Percentiles rank a stretch among this genome's conserved stretches.
These are phyloP conservation scores for Leucophora obtusa DNA, from an alignment of 2,888 invertebrate species.

Conservation along the genomic window DNA sequence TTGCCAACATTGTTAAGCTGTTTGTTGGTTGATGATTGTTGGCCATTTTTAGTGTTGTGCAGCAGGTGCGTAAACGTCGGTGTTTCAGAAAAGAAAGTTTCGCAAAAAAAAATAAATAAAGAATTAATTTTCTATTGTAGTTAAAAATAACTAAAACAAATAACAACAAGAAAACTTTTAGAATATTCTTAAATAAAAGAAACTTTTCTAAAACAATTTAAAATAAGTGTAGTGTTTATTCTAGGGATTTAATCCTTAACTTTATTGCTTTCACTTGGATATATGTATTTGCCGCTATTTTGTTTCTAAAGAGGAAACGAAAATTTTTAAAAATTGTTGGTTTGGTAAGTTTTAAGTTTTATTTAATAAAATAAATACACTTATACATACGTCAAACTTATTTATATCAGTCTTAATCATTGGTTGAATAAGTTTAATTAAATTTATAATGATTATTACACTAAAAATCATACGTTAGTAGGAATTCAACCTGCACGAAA, in stretches of 20 bases:
- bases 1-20: constrained; percentile 49
- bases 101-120: constrained; percentile 13
- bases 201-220: not conserved
- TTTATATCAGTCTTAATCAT: too few species aligned
- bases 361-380: too few species aligned
- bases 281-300: constrained; percentile 27
- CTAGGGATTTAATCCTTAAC: not conserved
- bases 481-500: not conserved
- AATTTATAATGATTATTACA: too few species aligned
- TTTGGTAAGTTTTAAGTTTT: constrained; percentile 40
- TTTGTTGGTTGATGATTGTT: constrained; percentile 26
- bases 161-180: not conserved
- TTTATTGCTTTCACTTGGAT: not conserved
- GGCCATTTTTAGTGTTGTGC: constrained; percentile 41
- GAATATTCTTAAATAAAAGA: not conserved
- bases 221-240: constrained; percentile 16
- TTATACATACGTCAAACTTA: too few species aligned
- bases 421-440: too few species aligned
- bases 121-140: too few species aligned
- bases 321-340: constrained; percentile 24
- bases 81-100: not conserved
- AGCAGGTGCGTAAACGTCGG: constrained; percentile 52
- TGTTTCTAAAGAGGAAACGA: constrained; percentile 30
- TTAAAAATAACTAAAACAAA: constrained; percentile 16
- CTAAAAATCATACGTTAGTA: too few species aligned